A percentile compares a stretch with the other conserved stretches of the same genome.
These are phyloP conservation scores for Mormoops blainvillei DNA, from an alignment of 2,113 vertebrate genomes.

Conservation along the genomic window DNA sequence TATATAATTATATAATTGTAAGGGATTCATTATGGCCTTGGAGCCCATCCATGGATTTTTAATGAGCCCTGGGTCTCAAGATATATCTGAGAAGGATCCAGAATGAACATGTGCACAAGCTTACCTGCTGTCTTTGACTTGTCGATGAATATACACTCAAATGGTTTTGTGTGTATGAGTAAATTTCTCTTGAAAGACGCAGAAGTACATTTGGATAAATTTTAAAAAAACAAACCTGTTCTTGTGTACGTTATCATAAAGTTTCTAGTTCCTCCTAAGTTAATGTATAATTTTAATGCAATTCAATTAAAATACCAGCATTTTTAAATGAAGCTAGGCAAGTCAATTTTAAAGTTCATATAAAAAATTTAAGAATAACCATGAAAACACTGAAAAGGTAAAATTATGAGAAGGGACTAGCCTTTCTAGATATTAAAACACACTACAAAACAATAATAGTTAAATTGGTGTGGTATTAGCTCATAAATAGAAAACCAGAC, in stretches of 20 bases:
- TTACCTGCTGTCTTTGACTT: background rate
- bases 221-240: background rate
- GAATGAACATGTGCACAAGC: background rate
- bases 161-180: background rate
- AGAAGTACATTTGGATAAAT: background rate
- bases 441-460: background rate
- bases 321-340: background rate
- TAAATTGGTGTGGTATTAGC: background rate
- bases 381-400: background rate
- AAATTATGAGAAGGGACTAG: background rate
- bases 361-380: background rate
- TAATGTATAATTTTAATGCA: background rate
- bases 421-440: background rate
- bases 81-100: background rate
- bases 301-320: background rate
- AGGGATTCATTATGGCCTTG: background rate
- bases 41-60: background rate
- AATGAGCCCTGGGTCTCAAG: background rate
- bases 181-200: background rate
- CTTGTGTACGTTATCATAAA: background rate
- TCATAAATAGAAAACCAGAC: background rate
- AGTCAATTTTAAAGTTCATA: background rate
- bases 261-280: background rate
- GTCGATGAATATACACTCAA: background rate
- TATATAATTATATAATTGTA: constrained; percentile 19